These are phyloP conservation scores for Micrastur ruficollis DNA, from an alignment of 2,797 vertebrate genomes.

Conservation along the genomic window DNA sequence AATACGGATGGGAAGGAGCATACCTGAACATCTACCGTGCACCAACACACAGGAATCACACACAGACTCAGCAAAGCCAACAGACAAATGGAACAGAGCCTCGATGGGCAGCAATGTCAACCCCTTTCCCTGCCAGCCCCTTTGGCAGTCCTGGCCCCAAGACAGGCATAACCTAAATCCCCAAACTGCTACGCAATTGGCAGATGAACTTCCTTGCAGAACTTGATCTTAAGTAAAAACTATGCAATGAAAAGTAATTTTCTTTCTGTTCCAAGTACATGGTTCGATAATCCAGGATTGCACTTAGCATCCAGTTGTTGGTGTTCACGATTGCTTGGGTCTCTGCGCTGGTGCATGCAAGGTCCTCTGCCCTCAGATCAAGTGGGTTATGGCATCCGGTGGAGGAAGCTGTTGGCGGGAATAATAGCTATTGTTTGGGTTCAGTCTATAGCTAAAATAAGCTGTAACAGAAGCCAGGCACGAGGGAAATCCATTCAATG, in stretches of 20 bases:
- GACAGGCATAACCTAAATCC: not conserved
- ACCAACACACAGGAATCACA: not conserved
- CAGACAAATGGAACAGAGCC: not conserved
- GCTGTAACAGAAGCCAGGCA: constrained; percentile 43
- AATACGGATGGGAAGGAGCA: not conserved
- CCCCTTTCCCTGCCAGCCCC: not conserved
- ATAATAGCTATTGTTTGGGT: not conserved
- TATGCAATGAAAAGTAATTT: not conserved
- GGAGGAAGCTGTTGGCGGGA: not conserved
- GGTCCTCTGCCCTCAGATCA: not conserved
- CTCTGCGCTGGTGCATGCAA: not conserved
- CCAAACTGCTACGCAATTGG: not conserved
- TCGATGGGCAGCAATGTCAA: not conserved
- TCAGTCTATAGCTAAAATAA: constrained; percentile 50
- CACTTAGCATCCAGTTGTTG: not conserved
- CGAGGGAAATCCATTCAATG: constrained; percentile 57
- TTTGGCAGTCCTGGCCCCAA: not conserved
- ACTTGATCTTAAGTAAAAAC: not conserved
- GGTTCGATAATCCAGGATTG: not conserved
- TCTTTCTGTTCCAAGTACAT: fast-evolving
- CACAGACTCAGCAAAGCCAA: not conserved
- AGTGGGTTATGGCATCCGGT: fast-evolving
- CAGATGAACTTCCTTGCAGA: not conserved
- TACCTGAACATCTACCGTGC: not conserved
- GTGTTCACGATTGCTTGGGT: not conserved